Evolutionary conservation across 1,140 invertebrate genomes (phyloP).

Genomic region (Brachionus angularis): DNA sequence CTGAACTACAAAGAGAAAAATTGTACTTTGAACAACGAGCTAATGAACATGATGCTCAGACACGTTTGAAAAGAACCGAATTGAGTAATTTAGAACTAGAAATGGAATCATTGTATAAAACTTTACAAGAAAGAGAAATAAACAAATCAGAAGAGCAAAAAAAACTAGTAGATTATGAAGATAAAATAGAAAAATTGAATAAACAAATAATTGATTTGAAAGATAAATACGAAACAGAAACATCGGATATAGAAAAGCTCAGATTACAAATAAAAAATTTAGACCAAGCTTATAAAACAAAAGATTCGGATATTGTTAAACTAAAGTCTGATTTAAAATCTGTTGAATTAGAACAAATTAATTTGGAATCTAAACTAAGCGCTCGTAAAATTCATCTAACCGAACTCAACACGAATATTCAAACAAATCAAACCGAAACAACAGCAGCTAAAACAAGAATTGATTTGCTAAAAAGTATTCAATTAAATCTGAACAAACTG

Average conservation of each 20-base stretch:
- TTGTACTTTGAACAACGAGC: slow-evolving; percentile 38
- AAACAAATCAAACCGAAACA: not conserved
- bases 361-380: too few relatives aligned
- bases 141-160: slow-evolving; percentile 21
- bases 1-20: slow-evolving; percentile 35
- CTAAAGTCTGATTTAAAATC: not conserved
- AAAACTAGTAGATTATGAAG: slow-evolving; percentile 2
- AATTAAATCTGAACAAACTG: slow-evolving; percentile 1
- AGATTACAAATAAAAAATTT: slow-evolving; percentile 10
- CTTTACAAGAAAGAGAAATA: slow-evolving; percentile 27
- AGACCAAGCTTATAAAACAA: not conserved
- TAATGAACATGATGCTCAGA: slow-evolving; percentile 7
- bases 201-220: slow-evolving; percentile 15
- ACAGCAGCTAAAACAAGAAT: not conserved
- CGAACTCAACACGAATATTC: not conserved
- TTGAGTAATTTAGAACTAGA: slow-evolving; percentile 35
- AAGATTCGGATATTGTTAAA: not conserved
- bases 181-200: slow-evolving; percentile 14
- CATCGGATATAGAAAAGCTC: not conserved
- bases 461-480: not conserved
- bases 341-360: too few relatives aligned
- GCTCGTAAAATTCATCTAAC: too few relatives aligned
- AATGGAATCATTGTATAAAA: slow-evolving; percentile 39
- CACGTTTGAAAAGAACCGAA: slow-evolving; percentile 32
- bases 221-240: slow-evolving; percentile 11